Conservation (phyloP, 1,140 invertebrate species). For the Drosophila erecta region DNA sequence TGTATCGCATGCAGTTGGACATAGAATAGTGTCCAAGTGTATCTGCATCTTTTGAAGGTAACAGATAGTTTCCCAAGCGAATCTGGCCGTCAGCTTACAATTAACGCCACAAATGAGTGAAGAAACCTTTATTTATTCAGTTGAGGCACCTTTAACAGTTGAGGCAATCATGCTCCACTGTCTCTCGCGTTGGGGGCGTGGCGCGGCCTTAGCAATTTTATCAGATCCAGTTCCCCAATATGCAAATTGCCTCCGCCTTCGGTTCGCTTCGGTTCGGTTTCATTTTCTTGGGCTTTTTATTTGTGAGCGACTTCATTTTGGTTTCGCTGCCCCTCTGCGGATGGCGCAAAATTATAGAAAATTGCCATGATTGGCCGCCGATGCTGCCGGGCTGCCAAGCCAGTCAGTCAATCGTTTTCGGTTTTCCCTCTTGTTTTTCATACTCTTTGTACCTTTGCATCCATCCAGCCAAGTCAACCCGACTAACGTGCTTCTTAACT, state of each 20-base stretch:
- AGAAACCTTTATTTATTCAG: not conserved
- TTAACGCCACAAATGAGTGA: not conserved
- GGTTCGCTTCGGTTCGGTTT: slow-evolving; percentile 38
- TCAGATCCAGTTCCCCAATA: slow-evolving; percentile 69
- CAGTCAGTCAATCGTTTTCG: slow-evolving; percentile 33
- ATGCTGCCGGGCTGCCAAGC: slow-evolving; percentile 52
- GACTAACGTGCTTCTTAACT: slow-evolving; percentile 55
- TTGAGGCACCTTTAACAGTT: not conserved
- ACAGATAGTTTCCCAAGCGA: too few relatives aligned
- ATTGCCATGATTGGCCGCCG: slow-evolving; percentile 77
- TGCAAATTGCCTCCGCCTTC: slow-evolving; percentile 68
- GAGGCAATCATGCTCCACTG: slow-evolving; percentile 1
- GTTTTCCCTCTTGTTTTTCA: not conserved
- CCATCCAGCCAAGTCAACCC: slow-evolving; percentile 24
- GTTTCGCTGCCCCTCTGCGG: slow-evolving; percentile 35
- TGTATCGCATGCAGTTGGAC: too few relatives aligned
- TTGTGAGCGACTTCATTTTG: slow-evolving; percentile 76
- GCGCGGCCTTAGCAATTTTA: slow-evolving; percentile 62
- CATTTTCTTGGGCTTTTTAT: slow-evolving; percentile 51
- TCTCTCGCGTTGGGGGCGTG: slow-evolving; percentile 48
- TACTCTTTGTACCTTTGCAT: slow-evolving; percentile 1
- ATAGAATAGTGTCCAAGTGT: too few relatives aligned
- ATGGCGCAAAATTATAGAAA: slow-evolving; percentile 82
- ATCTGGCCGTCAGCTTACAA: not conserved
- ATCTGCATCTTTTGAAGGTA: too few relatives aligned